These are phyloP conservation scores for Corvus moneduloides DNA, from an alignment of 2,113 vertebrate species.

Conservation along the genomic window DNA sequence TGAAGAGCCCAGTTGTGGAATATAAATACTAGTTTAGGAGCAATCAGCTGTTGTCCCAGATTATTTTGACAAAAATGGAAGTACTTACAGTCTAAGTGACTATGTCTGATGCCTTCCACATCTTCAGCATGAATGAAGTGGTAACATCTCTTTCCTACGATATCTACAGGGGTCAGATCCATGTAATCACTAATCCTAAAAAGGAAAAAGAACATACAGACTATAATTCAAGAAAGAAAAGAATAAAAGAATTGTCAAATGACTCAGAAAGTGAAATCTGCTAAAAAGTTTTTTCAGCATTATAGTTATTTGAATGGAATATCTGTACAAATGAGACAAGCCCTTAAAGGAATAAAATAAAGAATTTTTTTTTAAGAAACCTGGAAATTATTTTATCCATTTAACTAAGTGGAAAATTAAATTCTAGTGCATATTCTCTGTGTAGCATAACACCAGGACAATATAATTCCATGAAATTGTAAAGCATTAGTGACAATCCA, in stretches of 20 bases:
- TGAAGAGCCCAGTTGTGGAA: neutral
- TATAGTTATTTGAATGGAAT: neutral
- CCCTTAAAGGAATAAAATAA: neutral
- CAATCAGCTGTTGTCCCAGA: neutral
- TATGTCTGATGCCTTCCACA: constrained; percentile 94
- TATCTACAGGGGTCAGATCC: constrained; percentile 95
- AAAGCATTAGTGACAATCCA: constrained; percentile 57
- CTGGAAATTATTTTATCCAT: constrained; percentile 23
- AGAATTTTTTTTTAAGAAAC: neutral
- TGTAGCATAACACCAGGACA: constrained; percentile 34
- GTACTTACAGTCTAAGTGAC: constrained; percentile 97
- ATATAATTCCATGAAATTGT: constrained; percentile 67
- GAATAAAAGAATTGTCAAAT: neutral
- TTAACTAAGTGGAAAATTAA: constrained; percentile 55
- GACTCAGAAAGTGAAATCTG: neutral
- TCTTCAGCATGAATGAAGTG: constrained; percentile 98
- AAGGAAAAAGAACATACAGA: constrained; percentile 44
- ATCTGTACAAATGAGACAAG: neutral
- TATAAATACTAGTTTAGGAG: neutral
- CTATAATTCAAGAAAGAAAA: constrained; percentile 42
- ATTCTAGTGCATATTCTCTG: neutral
- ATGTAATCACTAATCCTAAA: constrained; percentile 98
- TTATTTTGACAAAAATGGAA: neutral
- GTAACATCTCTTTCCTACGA: constrained; percentile 96
- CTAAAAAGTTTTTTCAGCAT: neutral